These are phyloP conservation scores for Cepaea nemoralis DNA, from an alignment of 1,140 invertebrate species.

Conservation along the genomic window DNA sequence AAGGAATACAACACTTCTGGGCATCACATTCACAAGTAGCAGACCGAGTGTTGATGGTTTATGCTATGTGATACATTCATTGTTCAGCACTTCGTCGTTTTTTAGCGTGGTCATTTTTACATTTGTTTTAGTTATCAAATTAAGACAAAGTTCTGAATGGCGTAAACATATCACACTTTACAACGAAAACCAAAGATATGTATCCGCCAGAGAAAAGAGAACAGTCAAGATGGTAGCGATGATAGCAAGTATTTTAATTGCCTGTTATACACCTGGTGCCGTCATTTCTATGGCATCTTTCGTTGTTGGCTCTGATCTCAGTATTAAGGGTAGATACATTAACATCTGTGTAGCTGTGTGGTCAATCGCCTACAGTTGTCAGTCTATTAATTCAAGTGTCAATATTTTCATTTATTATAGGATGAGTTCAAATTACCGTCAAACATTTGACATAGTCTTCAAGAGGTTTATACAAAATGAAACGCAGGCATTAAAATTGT, in stretches of 20 bases:
- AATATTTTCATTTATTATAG: too few relatives aligned
- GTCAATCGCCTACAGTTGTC: neutral
- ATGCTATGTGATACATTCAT: neutral
- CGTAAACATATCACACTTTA: neutral
- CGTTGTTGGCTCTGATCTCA: neutral
- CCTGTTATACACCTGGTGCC: neutral
- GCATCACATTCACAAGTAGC: neutral
- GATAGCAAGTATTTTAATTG: constrained; percentile 2
- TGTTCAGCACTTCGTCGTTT: neutral
- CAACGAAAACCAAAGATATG: neutral
- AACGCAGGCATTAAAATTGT: too few relatives aligned
- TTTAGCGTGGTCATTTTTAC: neutral
- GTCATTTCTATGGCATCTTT: too few relatives aligned
- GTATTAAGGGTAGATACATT: too few relatives aligned
- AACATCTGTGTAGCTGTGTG: neutral
- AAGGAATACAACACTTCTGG: neutral
- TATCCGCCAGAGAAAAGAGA: neutral
- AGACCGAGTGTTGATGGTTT: neutral
- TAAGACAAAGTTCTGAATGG: neutral
- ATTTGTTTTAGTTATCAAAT: neutral
- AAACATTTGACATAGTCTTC: neutral
- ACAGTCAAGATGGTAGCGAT: too few relatives aligned
- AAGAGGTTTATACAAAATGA: too few relatives aligned
- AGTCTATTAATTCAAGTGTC: neutral
- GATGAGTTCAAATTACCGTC: constrained; percentile 1